A percentile compares a stretch with the other conserved stretches of the same genome.
Conservation (phyloP, 2,797 vertebrate genomes). For the Spea hammondii region DNA sequence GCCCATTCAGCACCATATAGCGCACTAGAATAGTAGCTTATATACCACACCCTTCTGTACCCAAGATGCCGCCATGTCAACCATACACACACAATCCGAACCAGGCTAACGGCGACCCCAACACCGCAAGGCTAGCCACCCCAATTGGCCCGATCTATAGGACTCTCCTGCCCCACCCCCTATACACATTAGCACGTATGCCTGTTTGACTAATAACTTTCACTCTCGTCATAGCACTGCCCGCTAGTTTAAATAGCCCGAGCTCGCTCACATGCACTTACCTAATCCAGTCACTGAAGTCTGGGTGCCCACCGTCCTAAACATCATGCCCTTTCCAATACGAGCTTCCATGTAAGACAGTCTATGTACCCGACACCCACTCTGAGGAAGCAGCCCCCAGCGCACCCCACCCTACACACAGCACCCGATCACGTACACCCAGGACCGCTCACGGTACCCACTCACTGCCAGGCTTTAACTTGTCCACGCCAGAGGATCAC, state of each 20-base stretch:
- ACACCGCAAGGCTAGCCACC: background rate
- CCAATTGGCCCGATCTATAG: background rate
- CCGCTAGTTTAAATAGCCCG: no score
- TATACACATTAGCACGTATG: background rate
- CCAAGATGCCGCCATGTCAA: background rate
- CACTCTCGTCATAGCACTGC: no score
- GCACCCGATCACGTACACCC: background rate
- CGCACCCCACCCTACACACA: background rate
- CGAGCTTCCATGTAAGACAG: no score
- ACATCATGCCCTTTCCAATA: background rate
- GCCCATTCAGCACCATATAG: background rate
- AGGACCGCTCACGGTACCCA: background rate
- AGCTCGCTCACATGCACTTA: conserved; percentile 3
- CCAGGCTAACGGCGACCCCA: background rate
- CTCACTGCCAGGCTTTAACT: background rate
- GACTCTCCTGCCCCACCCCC: background rate
- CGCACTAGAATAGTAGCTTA: background rate
- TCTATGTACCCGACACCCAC: no score
- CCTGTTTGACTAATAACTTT: no score
- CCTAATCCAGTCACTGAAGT: no score
- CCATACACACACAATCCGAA: background rate
- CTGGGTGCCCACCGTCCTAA: background rate
- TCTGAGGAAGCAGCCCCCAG: background rate
- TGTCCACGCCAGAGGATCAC: background rate
- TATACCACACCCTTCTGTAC: background rate